These are phyloP conservation scores for Apolygus lucorum DNA, from an alignment of 1,140 invertebrate genomes.

Conservation along the genomic window DNA sequence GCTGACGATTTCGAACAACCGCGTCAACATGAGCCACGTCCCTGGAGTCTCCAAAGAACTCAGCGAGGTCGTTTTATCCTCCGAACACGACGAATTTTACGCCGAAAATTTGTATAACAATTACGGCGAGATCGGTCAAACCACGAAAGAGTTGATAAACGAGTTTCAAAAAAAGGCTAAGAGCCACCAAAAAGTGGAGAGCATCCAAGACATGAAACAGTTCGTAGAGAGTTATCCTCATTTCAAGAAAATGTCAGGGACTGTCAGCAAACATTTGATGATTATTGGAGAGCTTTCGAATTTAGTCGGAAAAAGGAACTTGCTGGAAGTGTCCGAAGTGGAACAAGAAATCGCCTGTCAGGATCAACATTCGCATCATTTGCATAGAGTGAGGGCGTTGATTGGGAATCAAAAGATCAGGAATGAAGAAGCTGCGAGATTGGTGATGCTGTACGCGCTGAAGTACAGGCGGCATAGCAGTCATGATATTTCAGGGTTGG, in stretches of 20 bases:
- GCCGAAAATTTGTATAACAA: conserved; percentile 91
- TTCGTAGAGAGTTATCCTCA: conserved; percentile 98
- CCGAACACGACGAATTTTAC: conserved; percentile 97
- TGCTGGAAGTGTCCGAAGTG: conserved; percentile 89
- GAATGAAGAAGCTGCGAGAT: conserved; percentile 69
- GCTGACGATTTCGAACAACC: conserved; percentile 87
- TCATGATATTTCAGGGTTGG: conserved; percentile 66
- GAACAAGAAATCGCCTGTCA: conserved; percentile 95
- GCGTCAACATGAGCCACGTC: conserved; percentile 78
- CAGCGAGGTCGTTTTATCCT: conserved; percentile 84
- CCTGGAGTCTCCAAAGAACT: conserved; percentile 80
- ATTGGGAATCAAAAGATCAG: conserved; percentile 55
- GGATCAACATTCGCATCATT: conserved; percentile 79
- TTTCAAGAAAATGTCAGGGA: conserved; percentile 98
- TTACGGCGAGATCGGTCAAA: conserved; percentile 97
- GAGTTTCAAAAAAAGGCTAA: conserved; percentile 95
- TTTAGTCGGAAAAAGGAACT: conserved; percentile 63
- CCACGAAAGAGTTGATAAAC: conserved; percentile 94
- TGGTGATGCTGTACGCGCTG: conserved; percentile 89
- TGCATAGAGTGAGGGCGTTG: conserved; percentile 59
- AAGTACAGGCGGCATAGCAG: conserved; percentile 84
- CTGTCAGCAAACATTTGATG: conserved; percentile 94
- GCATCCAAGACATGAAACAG: conserved; percentile 96
- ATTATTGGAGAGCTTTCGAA: conserved; percentile 90
- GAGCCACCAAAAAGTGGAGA: conserved; percentile 94